A percentile compares a stretch with the other conserved stretches of the same genome.
Evolutionary conservation across 2,888 invertebrate genomes (phyloP).

Genomic region (Cephus pulcher): DNA sequence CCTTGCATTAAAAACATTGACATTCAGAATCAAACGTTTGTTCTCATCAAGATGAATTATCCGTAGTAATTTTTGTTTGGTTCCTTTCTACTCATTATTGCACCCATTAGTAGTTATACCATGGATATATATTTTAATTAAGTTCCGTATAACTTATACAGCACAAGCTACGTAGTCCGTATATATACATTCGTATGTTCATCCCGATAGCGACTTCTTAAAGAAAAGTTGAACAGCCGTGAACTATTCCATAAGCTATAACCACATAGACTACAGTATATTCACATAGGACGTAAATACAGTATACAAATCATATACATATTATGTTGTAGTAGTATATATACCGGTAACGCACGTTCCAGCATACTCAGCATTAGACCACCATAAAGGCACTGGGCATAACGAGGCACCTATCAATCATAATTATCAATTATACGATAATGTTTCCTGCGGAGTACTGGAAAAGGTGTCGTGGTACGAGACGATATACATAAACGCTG

Average conservation of each 20-base stretch:
- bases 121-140: slow-evolving; percentile 23
- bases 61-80: not conserved
- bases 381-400: not conserved
- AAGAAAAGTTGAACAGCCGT: slow-evolving; percentile 35
- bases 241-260: slow-evolving; percentile 27
- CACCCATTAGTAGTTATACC: not conserved
- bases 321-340: not conserved
- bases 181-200: slow-evolving; percentile 21
- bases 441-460: slow-evolving; percentile 30
- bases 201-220: slow-evolving; percentile 29
- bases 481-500: not conserved
- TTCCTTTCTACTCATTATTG: not conserved
- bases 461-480: not conserved
- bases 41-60: not conserved
- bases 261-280: not conserved
- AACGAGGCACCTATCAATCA: slow-evolving; percentile 13
- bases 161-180: not conserved
- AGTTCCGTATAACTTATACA: slow-evolving; percentile 30
- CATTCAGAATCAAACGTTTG: not conserved
- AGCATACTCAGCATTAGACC: not conserved
- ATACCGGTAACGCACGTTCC: not conserved
- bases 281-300: slow-evolving; percentile 1
- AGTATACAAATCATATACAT: slow-evolving; percentile 1
- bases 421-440: slow-evolving; percentile 31
- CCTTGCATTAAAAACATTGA: not conserved